Evolutionary conservation across 2,113 vertebrate genomes (phyloP).

Genomic region (Puntigrus tetrazona): DNA sequence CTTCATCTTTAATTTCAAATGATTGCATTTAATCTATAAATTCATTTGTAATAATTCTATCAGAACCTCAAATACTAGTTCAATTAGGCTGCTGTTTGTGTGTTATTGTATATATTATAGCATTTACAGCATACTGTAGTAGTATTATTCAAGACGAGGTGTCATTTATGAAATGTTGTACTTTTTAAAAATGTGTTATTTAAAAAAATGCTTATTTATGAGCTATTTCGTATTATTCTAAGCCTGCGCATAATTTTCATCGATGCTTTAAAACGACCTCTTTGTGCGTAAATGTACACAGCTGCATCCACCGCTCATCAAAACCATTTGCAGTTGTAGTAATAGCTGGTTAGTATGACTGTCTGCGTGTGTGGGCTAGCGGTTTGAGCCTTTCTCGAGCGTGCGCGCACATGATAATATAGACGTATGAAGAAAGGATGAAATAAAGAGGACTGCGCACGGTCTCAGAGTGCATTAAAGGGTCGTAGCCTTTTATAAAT

Average conservation of each 20-base stretch:
- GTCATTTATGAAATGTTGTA: no score
- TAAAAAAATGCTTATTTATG: background rate
- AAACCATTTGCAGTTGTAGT: background rate
- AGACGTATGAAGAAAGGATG: conserved; percentile 4
- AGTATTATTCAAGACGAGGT: background rate
- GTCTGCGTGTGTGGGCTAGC: conserved; percentile 13
- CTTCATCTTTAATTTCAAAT: no score
- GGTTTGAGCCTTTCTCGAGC: background rate
- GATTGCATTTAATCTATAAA: no score
- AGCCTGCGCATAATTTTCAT: background rate
- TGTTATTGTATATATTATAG: no score
- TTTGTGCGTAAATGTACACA: background rate
- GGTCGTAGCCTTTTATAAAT: conserved; percentile 59
- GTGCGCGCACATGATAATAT: background rate
- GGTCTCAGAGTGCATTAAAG: conserved; percentile 50
- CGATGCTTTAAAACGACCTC: background rate
- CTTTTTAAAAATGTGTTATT: background rate
- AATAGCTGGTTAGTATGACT: background rate
- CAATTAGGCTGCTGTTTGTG: background rate
- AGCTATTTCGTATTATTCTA: background rate
- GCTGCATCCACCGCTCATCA: background rate
- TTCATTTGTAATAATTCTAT: no score
- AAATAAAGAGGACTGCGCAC: background rate
- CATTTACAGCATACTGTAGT: no score
- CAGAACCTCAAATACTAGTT: background rate